Evolutionary conservation across 2,797 vertebrate species (phyloP), one percentile per base, ranked within the genome.

Genomic region (Spea hammondii): DNA sequence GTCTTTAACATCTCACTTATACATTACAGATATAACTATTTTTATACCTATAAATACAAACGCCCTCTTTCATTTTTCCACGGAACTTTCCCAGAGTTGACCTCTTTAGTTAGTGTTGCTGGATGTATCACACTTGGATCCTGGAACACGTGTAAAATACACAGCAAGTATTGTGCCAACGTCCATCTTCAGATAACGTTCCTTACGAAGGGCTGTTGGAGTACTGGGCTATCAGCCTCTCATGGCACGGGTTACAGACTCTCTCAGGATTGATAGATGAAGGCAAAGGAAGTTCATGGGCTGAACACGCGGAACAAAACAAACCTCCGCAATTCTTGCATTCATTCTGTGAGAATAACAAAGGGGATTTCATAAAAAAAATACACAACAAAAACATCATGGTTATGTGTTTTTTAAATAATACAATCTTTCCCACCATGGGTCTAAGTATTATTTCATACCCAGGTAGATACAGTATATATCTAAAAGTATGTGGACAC

Each of bases 181-280:
- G 32, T 32, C 32, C 32, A 32, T 32, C 32, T 32, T 59, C 1
- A 12, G n/a, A 59, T 8, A 9, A 62, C 2, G 5, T 62, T 17
- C 12, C 79, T 94, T 92, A 98, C 4, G 92, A 84, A 0, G 95
- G 95, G 0, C 92, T 94, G 32, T 87, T 89, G 0, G 92, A 94
- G 13, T 97, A 98, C 32, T 95, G 94, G 79, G 94, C 93, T 57
- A 98, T 93, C 17, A 98, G 83, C 62, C 12, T 87, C 4, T 89
- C 17, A 79, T 95, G 94, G 85, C 97, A 98, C 65, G 86, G 50
- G 2, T 88, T 86, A 78, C 97, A 99, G 54, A 98, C 95, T 0
- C 83, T 87, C 87, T 96, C 93, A 0, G 95, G 97, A 77, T 94
- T 90, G 78, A 98, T 97, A 80, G 95, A 98, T 12, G 97, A 97